Percentiles rank a stretch among this genome's conserved stretches.
phyloP scores from a whole-genome alignment of 2,888 invertebrate genomes.

The Leptopilina myrica region DNA sequence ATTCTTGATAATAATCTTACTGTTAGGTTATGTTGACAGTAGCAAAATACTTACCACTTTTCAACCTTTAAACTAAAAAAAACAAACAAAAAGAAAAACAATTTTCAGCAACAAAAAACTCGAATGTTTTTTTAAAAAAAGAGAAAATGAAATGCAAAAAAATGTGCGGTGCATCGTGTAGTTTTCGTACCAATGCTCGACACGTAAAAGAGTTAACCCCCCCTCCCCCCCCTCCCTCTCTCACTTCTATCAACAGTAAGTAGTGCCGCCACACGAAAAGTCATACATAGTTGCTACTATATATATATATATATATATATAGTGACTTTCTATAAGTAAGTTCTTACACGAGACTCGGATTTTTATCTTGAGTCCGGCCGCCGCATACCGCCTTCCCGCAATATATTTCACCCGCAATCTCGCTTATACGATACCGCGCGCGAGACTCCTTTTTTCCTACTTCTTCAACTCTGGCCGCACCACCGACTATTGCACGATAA shows the following conservation, averaged over 20 bases:
- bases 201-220: neutral
- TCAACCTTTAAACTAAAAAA: too few relatives aligned
- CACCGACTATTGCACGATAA: slow-evolving; percentile 36
- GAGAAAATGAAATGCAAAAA: too few relatives aligned
- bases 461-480: slow-evolving; percentile 20
- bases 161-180: too few relatives aligned
- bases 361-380: slow-evolving; percentile 35
- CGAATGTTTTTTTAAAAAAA: too few relatives aligned
- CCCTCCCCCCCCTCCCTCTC: too few relatives aligned
- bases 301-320: too few relatives aligned
- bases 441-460: slow-evolving; percentile 30
- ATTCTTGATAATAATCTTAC: too few relatives aligned
- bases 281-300: slow-evolving; percentile 4
- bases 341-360: slow-evolving; percentile 40
- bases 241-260: neutral
- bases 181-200: slow-evolving; percentile 18
- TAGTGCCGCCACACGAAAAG: slow-evolving; percentile 27
- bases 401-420: slow-evolving; percentile 41
- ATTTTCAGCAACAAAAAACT: too few relatives aligned
- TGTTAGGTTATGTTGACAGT: too few relatives aligned
- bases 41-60: too few relatives aligned
- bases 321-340: slow-evolving; percentile 37
- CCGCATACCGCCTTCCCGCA: slow-evolving; percentile 41
- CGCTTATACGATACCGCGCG: slow-evolving; percentile 25
- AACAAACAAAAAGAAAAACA: too few relatives aligned